These are phyloP conservation scores for Nephrocerus scutellatus DNA, from an alignment of 2,888 invertebrate genomes.

Conservation along the genomic window DNA sequence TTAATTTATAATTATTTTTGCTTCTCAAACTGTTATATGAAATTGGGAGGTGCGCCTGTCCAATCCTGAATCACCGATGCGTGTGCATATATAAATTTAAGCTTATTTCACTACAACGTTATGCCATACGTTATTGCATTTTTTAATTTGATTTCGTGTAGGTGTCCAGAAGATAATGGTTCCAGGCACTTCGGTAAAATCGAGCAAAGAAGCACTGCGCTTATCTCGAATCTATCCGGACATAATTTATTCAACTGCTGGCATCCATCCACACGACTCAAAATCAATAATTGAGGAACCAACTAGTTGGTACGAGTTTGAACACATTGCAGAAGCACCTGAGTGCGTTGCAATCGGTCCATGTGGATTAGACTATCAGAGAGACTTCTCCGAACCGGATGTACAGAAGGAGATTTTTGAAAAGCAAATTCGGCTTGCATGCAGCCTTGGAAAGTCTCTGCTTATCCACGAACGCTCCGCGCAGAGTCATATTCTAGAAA, in stretches of 20 bases:
- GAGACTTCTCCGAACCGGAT: constrained; percentile 86
- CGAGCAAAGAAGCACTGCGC: constrained; percentile 83
- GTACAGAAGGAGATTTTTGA: constrained; percentile 81
- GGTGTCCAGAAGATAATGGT: constrained; percentile 93
- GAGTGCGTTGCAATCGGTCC: constrained; percentile 93
- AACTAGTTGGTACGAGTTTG: constrained; percentile 69
- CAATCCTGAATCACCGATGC: too few relatives aligned
- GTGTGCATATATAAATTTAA: too few relatives aligned
- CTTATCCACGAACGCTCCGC: constrained; percentile 91
- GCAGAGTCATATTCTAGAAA: constrained; percentile 73
- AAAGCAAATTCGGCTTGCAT: constrained; percentile 79
- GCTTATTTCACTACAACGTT: too few relatives aligned
- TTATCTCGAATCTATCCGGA: constrained; percentile 85
- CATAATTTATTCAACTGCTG: constrained; percentile 84
- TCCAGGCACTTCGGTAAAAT: constrained; percentile 80
- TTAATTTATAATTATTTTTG: too few relatives aligned
- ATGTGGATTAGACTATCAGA: constrained; percentile 89
- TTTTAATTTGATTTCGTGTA: too few relatives aligned
- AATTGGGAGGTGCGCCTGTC: too few relatives aligned
- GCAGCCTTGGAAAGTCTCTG: constrained; percentile 77
- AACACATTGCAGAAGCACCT: constrained; percentile 66
- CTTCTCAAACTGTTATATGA: too few relatives aligned
- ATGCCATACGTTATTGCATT: too few relatives aligned
- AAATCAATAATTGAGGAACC: constrained; percentile 70
- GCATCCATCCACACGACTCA: constrained; percentile 89